Base-by-base conservation (phyloP, 2,888 invertebrate species). In the Colletes collaris region DNA sequence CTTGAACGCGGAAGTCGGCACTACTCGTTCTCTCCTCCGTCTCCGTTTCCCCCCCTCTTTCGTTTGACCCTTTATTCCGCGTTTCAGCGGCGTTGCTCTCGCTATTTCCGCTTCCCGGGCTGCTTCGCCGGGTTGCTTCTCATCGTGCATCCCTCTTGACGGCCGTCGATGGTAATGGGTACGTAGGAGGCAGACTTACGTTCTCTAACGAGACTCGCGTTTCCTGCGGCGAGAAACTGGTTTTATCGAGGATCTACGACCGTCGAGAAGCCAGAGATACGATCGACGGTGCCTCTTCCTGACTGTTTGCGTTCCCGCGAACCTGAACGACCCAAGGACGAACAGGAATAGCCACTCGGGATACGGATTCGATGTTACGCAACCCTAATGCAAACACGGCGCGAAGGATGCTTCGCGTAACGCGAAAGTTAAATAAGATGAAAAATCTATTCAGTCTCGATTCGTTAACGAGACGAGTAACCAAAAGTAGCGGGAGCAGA, bases 201-300 rank as follows among this genome's bases (percentile, higher is more conserved):
- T 63, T 77, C 78, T 62, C 82, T 88, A 90, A 89, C 89, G 40
- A 40, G 40, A 40, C 85, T 89, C 76, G 78, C 63, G 79, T 83
- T 87, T 87, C 86, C 77, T 40, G 73, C 85, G 73, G 69, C 73
- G 82, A 76, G 81, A 81, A 88, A 86, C 85, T 63, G 83, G 76
- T 79, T 83, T 89, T 91, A 90, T 90, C 90, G 4, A 3, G 40
- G 40, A 40, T 40, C 40, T 40, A 40, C 40, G 40, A 40, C 40
- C 40, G 40, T 40, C 40, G 40, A 40, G 40, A 40, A 7, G 40
- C 40, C 49, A 6, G 11, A 50, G 13, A 13, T 11, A 50, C 49
- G 4, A 27, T 27, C 27, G 63, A 8, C 62, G 16, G 6, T 4
- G 19, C 13, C n/a, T 35, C 59, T n/a, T 59, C 16, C 40, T 40